Base-by-base conservation (phyloP, 2,113 vertebrate genomes). In the Neoarius graeffei region DNA sequence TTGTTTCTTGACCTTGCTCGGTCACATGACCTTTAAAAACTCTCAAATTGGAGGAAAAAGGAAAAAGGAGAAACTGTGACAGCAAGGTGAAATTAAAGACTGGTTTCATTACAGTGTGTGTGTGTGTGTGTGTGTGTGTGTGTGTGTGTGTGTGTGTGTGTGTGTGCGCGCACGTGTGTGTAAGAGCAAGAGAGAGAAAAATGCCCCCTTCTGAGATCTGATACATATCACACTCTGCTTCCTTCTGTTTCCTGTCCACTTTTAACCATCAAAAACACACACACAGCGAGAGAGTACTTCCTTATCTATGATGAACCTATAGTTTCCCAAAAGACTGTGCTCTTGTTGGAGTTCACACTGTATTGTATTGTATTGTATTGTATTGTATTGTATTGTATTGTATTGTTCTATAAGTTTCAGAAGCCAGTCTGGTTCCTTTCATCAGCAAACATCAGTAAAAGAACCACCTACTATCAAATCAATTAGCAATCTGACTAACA, bases 221-320 rank as follows among this genome's bases (percentile, higher is more conserved):
- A 95, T 94, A 95, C 93, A 94, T 94, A 94, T 94, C 95, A 94
- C 89, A 93, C 93, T 95, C 93, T 94, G 93, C 94, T 94, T 95
- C 94, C 94, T 93, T 94, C 94, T 96, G 94, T 92, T 95, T 94
- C 91, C 91, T 89, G 91, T 90, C 95, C 94, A 95, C 94, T 93
- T 95, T 94, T 94, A 93, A 94, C 93, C 94, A 93, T 94, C 94
- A 94, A 92, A 88, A 94, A 93, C 94, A 91, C 52, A 86, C 90
- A 88, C 90, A 88, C 90, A 69, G 64, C 20, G 59, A 30, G 62
- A 1, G 8, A 62, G 9, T 64, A 62, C 3, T 27, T 52, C 7
- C 8, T 69, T 71, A 71, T 71, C 74, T 77, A 23, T 52, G 74
- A 77, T 52, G 4, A 54, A 54, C 48, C 48, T 11, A 77, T 52